phyloP scores from a whole-genome alignment of 2,888 invertebrate species.

The Baccha elongata region DNA sequence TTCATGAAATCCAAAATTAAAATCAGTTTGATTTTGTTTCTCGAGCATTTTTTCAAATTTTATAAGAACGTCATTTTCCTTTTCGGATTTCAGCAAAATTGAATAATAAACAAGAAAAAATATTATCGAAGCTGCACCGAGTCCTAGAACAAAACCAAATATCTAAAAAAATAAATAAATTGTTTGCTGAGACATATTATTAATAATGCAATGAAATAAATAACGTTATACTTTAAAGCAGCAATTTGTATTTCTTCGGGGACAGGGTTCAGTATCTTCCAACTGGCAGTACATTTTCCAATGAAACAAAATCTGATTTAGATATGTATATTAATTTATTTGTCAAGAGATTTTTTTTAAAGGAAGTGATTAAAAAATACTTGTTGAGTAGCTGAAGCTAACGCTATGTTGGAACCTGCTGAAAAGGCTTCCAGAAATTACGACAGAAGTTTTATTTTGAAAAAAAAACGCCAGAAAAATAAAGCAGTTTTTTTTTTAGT shows the following conservation, averaged over 20 bases:
- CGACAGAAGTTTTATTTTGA: too few species aligned
- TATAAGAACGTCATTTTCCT: conserved; percentile 21
- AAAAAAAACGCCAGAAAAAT: too few species aligned
- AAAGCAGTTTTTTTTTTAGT: too few species aligned
- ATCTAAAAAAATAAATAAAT: conserved; percentile 21
- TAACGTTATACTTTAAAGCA: conserved; percentile 23
- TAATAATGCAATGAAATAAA: background rate
- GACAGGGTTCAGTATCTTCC: conserved; percentile 1
- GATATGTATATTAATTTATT: too few species aligned
- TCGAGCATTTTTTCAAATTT: conserved; percentile 61
- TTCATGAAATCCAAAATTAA: conserved; percentile 16
- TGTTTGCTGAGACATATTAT: background rate
- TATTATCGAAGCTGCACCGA: conserved; percentile 52
- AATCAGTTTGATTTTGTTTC: conserved; percentile 40
- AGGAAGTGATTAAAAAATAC: too few species aligned
- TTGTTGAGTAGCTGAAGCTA: too few species aligned
- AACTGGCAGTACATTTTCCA: conserved; percentile 35
- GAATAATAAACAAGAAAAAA: conserved; percentile 54
- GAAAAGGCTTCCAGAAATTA: too few species aligned
- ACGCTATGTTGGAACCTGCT: too few species aligned
- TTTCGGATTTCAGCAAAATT: conserved; percentile 55
- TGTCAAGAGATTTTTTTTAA: too few species aligned
- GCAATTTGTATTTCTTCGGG: background rate
- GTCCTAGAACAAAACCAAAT: conserved; percentile 47
- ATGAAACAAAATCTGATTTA: too few species aligned